Percentiles rank a stretch among this genome's conserved stretches.
phyloP scores from a whole-genome alignment of 2,113 vertebrate species.

The Hemichromis elongatus region DNA sequence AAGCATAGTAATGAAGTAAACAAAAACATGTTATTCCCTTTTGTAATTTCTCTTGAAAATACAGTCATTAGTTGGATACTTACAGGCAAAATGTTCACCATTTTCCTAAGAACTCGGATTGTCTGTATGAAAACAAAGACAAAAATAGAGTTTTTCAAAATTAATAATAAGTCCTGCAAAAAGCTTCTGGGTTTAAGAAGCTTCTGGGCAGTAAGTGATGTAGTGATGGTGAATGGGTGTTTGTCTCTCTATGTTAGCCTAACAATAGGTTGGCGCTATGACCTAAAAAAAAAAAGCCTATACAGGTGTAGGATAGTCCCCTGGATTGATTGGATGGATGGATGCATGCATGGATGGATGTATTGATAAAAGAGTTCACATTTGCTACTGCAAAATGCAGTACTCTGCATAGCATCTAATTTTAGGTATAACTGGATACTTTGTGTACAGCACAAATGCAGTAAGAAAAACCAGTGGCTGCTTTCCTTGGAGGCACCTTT shows the following conservation, averaged over 20 bases:
- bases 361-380: background rate
- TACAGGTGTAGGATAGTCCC: background rate
- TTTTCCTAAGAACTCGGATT: slow-evolving; percentile 85
- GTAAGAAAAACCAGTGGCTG: background rate
- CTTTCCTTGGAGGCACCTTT: background rate
- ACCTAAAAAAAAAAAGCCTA: background rate
- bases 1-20: background rate
- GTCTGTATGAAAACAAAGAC: slow-evolving; percentile 71
- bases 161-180: background rate
- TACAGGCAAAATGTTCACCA: slow-evolving; percentile 80
- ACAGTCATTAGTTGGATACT: slow-evolving; percentile 54
- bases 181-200: background rate
- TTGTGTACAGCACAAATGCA: background rate
- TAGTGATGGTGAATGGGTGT: background rate
- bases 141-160: background rate
- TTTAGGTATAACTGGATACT: background rate
- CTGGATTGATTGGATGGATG: background rate
- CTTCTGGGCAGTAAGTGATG: background rate
- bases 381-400: background rate
- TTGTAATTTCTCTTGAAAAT: background rate
- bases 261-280: background rate
- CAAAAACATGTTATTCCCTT: background rate
- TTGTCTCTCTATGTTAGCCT: background rate
- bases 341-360: background rate
- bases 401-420: background rate